A percentile compares a stretch with the other conserved stretches of the same genome.
phyloP scores from a whole-genome alignment of 35 echinoderm and acorn worm genomes.

The Strongylocentrotus purpuratus region DNA sequence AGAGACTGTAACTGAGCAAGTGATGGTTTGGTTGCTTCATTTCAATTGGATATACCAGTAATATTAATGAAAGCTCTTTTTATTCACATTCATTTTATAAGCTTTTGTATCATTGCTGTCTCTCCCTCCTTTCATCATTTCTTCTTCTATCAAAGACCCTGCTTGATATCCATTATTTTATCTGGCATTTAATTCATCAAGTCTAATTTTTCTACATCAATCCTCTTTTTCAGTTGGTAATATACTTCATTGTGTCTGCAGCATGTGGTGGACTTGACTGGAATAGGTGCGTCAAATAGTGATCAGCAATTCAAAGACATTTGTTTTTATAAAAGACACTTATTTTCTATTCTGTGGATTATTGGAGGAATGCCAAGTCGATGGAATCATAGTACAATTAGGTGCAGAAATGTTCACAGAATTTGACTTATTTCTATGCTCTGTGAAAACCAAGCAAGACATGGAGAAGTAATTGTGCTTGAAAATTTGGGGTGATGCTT shows the following conservation, averaged over 20 bases:
- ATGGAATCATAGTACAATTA: background rate
- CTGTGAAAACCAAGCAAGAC: background rate
- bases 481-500: background rate
- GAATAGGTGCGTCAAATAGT: constrained; percentile 60
- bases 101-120: too few species aligned
- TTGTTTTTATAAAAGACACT: background rate
- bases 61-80: too few species aligned
- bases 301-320: background rate
- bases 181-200: too few species aligned
- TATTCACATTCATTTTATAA: too few species aligned
- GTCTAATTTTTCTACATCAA: background rate
- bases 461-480: background rate
- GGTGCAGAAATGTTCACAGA: background rate
- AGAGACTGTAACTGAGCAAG: too few species aligned
- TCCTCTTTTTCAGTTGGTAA: constrained; percentile 63
- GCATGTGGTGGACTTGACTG: constrained; percentile 71
- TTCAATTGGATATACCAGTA: too few species aligned
- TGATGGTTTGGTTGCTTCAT: too few species aligned
- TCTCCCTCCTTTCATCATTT: too few species aligned
- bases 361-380: background rate
- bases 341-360: background rate
- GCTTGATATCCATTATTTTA: too few species aligned
- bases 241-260: constrained; percentile 86
- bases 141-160: too few species aligned
- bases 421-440: background rate